Base-by-base conservation (phyloP, 2,888 invertebrate species). In the Octodonta nipae region DNA sequence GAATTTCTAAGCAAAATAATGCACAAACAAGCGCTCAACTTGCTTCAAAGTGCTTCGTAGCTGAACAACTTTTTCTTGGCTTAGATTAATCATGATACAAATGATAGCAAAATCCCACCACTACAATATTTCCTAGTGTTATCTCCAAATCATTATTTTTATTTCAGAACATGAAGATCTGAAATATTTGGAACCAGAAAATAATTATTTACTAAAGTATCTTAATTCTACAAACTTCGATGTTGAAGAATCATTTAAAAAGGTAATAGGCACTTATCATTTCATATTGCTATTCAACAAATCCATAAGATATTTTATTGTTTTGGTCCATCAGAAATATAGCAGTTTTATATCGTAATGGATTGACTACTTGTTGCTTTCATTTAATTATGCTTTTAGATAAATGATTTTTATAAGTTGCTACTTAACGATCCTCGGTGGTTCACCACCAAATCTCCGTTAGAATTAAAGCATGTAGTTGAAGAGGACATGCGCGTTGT, bases 381-480 rank as follows among this genome's bases (percentile, higher is more conserved):
- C 4, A 10, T 35, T 31, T 24, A 14, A 13, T 30, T 24, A 22
- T 13, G 15, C 32, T 31, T 14, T 17, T 33, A 61, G 61, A 52
- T 62, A 32, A 51, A 53, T 40, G 37, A 42, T 24, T 54, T 49
- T 34, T 58, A 56, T 34, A 51, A 52, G 25, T 38, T 55, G 14
- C 40, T 61, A 15, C 34, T 44, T 14, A 50, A 60, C 22, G 45
- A 52, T 42, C 52, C 55, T 8, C 49, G 58, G 13, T 63, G 60
- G 60, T 59, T 54, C 40, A 51, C 55, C 1, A 48, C 37, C 25
- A 50, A 44, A 5, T 37, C 48, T 7, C 54, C 56, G 2, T 33
- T 41, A 16, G 46, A 51, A 2, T 43, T 50, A 28, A 49, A 45
- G 38, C 36, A 40, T 13, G 34, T 59, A 20, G 44, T 63, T 12